A percentile compares a stretch with the other conserved stretches of the same genome.
These are phyloP conservation scores for Drosophila ercepeae DNA, from an alignment of 1,140 invertebrate genomes.

Conservation along the genomic window DNA sequence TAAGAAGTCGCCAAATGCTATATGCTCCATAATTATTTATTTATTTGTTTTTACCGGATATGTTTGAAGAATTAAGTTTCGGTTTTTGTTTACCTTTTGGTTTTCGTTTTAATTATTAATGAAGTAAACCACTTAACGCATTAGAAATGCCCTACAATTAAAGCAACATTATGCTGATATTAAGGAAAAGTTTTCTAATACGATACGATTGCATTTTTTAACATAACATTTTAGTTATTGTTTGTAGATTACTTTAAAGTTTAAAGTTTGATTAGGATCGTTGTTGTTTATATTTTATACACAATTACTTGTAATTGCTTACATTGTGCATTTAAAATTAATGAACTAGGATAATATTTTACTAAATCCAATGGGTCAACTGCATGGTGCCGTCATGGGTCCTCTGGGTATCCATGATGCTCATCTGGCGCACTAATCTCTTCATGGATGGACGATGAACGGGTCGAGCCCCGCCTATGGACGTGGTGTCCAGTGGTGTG, in stretches of 20 bases:
- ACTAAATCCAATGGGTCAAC: conserved; percentile 93
- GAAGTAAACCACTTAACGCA: conserved; percentile 22
- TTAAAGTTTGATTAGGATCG: neutral
- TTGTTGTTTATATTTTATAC: conserved; percentile 19
- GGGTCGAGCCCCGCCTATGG: conserved; percentile 31
- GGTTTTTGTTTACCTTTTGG: conserved; percentile 17
- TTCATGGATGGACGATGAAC: conserved; percentile 86
- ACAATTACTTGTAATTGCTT: conserved; percentile 40
- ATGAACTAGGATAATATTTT: neutral
- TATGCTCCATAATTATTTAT: conserved; percentile 32
- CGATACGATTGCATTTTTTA: neutral
- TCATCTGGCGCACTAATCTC: conserved; percentile 89
- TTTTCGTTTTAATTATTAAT: neutral
- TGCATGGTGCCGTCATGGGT: conserved; percentile 90
- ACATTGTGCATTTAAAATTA: conserved; percentile 28
- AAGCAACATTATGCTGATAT: conserved; percentile 5
- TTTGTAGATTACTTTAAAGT: neutral
- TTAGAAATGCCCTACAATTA: conserved; percentile 45
- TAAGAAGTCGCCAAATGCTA: conserved; percentile 40
- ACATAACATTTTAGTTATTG: too few species aligned
- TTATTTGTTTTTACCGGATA: conserved; percentile 64
- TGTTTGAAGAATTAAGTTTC: conserved; percentile 39
- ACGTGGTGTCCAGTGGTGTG: conserved; percentile 78
- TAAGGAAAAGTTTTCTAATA: neutral
- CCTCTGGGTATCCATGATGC: conserved; percentile 91